Conservation (phyloP, 2,888 invertebrate genomes). For the Scotopteryx bipunctaria region DNA sequence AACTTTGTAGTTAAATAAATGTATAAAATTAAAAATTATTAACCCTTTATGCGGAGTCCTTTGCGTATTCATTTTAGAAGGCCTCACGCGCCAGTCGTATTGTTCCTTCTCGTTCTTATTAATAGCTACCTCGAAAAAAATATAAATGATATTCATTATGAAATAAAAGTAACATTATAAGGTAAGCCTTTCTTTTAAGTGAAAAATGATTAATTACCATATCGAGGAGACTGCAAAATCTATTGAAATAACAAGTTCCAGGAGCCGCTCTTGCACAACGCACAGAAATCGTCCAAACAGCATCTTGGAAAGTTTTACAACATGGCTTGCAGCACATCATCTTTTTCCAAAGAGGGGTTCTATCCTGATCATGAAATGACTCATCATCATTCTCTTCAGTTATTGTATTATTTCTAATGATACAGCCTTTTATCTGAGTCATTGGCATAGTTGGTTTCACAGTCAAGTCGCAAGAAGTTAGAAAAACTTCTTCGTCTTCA, state of each 20-base stretch:
- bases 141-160: constrained; percentile 18
- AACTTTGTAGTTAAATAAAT: no score
- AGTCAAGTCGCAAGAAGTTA: constrained; percentile 66
- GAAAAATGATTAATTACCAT: constrained; percentile 48
- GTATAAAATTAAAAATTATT: no score
- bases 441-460: constrained; percentile 41
- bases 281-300: constrained; percentile 66
- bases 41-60: constrained; percentile 52
- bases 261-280: constrained; percentile 64
- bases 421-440: constrained; percentile 55
- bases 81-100: constrained; percentile 55
- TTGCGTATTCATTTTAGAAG: constrained; percentile 39
- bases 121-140: constrained; percentile 52
- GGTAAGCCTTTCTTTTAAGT: background rate
- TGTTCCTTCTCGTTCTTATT: constrained; percentile 58
- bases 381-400: constrained; percentile 43
- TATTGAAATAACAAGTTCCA: constrained; percentile 48
- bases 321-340: constrained; percentile 55
- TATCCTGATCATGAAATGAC: constrained; percentile 22
- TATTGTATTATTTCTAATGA: constrained; percentile 50
- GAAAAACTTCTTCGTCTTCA: constrained; percentile 61
- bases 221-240: constrained; percentile 57
- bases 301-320: constrained; percentile 46
- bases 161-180: background rate
- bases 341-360: constrained; percentile 52